These are phyloP conservation scores for Crenichthys baileyi DNA, from an alignment of 2,797 vertebrate species.

Conservation along the genomic window DNA sequence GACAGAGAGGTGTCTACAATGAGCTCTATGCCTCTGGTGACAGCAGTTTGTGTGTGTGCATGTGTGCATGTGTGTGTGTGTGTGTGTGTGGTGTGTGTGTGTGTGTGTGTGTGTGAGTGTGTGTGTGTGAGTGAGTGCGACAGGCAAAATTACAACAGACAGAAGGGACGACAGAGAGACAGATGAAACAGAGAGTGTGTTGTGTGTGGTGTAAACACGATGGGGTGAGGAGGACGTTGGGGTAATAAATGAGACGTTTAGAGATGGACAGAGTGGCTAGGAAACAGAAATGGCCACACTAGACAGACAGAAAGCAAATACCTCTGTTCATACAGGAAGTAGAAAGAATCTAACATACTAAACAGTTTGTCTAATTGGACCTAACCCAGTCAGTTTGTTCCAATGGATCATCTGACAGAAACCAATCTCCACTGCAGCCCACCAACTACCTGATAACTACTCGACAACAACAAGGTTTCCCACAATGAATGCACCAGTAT, in stretches of 20 bases:
- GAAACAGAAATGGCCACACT: slow-evolving; percentile 10
- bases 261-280: slow-evolving; percentile 43
- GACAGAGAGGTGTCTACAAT: slow-evolving; percentile 56
- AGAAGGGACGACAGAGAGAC: slow-evolving; percentile 25
- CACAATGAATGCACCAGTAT: not conserved
- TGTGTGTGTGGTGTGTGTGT: not conserved
- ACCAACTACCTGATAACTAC: not conserved
- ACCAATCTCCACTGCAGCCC: not conserved
- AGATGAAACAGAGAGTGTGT: slow-evolving; percentile 18
- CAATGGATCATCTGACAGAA: not conserved
- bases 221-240: slow-evolving; percentile 2
- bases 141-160: slow-evolving; percentile 29
- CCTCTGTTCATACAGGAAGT: too few species aligned
- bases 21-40: slow-evolving; percentile 45
- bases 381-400: not conserved
- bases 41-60: slow-evolving; percentile 22
- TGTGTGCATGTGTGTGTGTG: slow-evolving; percentile 26
- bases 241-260: slow-evolving; percentile 34
- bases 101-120: too few species aligned
- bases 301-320: not conserved
- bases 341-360: too few species aligned
- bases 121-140: not conserved
- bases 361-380: not conserved
- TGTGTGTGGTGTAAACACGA: not conserved
- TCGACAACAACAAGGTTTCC: not conserved